phyloP scores from a whole-genome alignment of 2,113 vertebrate species.

The Symphodus melops region DNA sequence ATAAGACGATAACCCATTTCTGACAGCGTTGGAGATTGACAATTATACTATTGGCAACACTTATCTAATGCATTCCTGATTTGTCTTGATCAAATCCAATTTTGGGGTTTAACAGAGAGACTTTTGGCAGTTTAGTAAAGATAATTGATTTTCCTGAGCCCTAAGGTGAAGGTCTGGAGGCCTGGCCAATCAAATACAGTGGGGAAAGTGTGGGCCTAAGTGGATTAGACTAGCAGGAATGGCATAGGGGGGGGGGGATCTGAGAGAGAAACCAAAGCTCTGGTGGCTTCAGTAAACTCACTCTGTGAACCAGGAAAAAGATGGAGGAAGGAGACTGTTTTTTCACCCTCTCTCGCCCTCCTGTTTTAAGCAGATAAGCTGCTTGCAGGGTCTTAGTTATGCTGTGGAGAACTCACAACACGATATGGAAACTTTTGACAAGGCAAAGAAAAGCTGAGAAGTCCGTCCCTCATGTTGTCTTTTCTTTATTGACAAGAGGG shows the following conservation, averaged over 20 bases:
- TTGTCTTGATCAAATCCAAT: too few species aligned
- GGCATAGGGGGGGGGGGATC: slow-evolving; percentile 40
- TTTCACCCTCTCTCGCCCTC: slow-evolving; percentile 67
- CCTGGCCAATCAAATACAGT: slow-evolving; percentile 67
- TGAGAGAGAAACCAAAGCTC: slow-evolving; percentile 63
- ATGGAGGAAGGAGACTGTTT: slow-evolving; percentile 64
- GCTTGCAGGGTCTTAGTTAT: slow-evolving; percentile 81
- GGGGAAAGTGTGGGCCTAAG: slow-evolving; percentile 60
- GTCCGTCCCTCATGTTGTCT: slow-evolving; percentile 57
- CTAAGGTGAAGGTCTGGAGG: slow-evolving; percentile 51
- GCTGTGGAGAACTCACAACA: slow-evolving; percentile 71
- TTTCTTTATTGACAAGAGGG: slow-evolving; percentile 68
- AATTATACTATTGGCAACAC: too few species aligned
- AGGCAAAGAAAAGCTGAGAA: slow-evolving; percentile 61
- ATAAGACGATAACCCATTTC: too few species aligned
- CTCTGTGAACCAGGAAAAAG: slow-evolving; percentile 71
- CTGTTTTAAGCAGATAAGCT: slow-evolving; percentile 83
- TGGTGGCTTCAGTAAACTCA: slow-evolving; percentile 71
- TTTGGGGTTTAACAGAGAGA: too few species aligned
- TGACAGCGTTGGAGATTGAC: too few species aligned
- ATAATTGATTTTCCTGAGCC: slow-evolving; percentile 37
- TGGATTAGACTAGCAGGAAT: slow-evolving; percentile 70
- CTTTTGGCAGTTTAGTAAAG: too few species aligned
- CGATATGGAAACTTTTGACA: slow-evolving; percentile 73
- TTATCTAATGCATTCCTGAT: too few species aligned